Evolutionary conservation across 2,797 vertebrate species (phyloP).

Genomic region (Selene dorsalis): DNA sequence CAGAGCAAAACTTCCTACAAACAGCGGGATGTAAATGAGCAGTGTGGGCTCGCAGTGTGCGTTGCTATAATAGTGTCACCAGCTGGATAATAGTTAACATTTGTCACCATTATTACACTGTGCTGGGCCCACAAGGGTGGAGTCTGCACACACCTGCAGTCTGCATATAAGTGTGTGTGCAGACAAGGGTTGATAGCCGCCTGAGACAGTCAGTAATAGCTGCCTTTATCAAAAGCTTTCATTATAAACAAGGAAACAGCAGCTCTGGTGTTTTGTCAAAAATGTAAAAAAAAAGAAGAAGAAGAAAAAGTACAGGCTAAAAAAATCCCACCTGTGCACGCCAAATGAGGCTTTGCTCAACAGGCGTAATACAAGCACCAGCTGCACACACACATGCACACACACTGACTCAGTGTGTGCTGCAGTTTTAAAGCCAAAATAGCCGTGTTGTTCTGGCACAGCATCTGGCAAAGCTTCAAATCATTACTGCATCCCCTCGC

Average conservation of each 20-base stretch:
- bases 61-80: constrained; percentile 56
- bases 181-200: constrained; percentile 19
- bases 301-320: background rate
- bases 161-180: constrained; percentile 11
- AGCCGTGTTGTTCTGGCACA: constrained; percentile 39
- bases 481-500: constrained; percentile 53
- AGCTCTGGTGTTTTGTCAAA: constrained; percentile 9
- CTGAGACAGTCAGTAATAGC: constrained; percentile 52
- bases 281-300: background rate
- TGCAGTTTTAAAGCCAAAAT: constrained; percentile 56
- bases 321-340: constrained; percentile 57
- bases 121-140: constrained; percentile 13
- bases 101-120: constrained; percentile 63
- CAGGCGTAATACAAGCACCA: constrained; percentile 50
- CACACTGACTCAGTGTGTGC: constrained; percentile 12
- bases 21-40: constrained; percentile 63
- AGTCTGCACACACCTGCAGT: constrained; percentile 38
- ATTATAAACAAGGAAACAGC: constrained; percentile 49
- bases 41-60: constrained; percentile 28
- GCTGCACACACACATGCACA: constrained; percentile 35
- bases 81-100: constrained; percentile 70
- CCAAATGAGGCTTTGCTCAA: constrained; percentile 53
- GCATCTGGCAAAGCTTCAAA: constrained; percentile 68
- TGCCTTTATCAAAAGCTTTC: constrained; percentile 50
- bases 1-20: constrained; percentile 15